Conservation (phyloP, 92 coral and sea anemone genomes). For the Zoanthus sansibaricus region DNA sequence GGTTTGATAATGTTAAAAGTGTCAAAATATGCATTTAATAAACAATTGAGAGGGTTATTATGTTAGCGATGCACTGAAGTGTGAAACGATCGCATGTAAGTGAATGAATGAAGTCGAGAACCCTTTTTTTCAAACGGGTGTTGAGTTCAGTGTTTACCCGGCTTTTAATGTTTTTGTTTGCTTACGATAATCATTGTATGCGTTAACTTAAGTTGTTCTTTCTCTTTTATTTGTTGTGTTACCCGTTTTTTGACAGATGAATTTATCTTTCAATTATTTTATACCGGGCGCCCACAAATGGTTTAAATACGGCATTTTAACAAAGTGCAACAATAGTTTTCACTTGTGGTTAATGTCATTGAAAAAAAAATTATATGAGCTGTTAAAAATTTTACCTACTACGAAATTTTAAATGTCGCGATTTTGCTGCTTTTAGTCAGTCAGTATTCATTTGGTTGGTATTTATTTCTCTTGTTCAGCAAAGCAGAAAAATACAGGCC, state of each 20-base stretch:
- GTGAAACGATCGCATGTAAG: neutral
- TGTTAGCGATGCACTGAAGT: slow-evolving; percentile 25
- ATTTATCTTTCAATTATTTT: neutral
- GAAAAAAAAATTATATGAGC: neutral
- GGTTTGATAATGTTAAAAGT: neutral
- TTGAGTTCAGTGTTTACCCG: slow-evolving; percentile 11
- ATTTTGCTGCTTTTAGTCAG: too few relatives aligned
- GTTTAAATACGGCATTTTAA: neutral
- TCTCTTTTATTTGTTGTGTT: neutral
- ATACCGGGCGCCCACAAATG: neutral
- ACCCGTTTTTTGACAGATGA: neutral
- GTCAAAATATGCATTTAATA: neutral
- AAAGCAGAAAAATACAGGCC: too few relatives aligned
- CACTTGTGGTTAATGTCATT: slow-evolving; percentile 32
- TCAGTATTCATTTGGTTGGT: too few relatives aligned
- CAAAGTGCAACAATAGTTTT: slow-evolving; percentile 6
- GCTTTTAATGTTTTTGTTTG: neutral
- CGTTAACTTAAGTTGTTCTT: neutral
- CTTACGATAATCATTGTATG: neutral
- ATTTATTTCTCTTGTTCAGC: too few relatives aligned
- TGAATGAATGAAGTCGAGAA: neutral
- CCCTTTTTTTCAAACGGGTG: neutral
- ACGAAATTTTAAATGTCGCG: too few relatives aligned
- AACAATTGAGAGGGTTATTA: neutral
- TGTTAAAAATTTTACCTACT: neutral